A percentile compares a stretch with the other conserved stretches of the same genome.
Conservation (phyloP, 2,888 invertebrate genomes). For the Pilophorus perplexus region DNA sequence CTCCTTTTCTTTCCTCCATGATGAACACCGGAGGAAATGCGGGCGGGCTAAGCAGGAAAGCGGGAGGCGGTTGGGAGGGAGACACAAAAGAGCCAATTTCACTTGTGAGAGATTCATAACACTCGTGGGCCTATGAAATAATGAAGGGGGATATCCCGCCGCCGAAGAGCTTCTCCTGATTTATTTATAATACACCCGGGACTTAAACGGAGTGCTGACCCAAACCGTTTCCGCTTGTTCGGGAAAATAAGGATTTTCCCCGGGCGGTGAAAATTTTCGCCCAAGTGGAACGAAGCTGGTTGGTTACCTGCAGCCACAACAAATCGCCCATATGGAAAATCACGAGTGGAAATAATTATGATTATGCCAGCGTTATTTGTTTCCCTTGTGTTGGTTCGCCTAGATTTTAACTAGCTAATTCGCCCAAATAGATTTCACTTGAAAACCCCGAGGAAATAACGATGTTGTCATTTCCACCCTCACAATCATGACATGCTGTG, state of each 20-base stretch:
- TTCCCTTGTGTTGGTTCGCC: no score
- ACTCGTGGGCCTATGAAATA: slow-evolving; percentile 37
- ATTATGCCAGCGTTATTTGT: no score
- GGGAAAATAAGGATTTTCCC: background rate
- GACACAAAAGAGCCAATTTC: slow-evolving; percentile 36
- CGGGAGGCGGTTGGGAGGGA: background rate
- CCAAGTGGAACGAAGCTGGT: no score
- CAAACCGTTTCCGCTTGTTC: slow-evolving; percentile 8
- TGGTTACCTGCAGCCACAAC: no score
- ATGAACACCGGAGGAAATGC: background rate
- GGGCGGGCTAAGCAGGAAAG: background rate
- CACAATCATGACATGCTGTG: no score
- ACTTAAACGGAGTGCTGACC: slow-evolving; percentile 20
- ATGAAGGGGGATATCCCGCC: slow-evolving; percentile 34
- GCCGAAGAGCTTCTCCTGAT: slow-evolving; percentile 24
- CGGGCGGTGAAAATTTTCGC: background rate
- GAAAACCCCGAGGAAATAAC: no score
- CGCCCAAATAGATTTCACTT: no score
- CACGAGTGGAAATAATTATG: no score
- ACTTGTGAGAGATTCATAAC: slow-evolving; percentile 38
- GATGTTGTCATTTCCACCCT: no score
- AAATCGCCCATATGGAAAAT: no score
- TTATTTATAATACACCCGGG: slow-evolving; percentile 37
- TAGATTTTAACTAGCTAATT: no score
- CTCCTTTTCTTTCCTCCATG: no score